phyloP scores from a whole-genome alignment of 2,113 vertebrate species.

The Tupaia tana region DNA sequence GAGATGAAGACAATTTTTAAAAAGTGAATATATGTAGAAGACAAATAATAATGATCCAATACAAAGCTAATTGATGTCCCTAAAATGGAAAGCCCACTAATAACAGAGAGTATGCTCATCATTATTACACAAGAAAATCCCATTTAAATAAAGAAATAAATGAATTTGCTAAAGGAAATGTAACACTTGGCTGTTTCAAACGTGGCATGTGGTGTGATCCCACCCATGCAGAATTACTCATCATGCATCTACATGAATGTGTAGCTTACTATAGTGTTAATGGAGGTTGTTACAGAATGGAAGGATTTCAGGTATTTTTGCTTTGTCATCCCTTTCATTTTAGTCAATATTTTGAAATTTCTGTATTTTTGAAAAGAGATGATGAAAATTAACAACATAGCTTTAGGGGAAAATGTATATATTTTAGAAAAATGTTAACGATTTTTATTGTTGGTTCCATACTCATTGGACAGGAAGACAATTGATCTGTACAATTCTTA shows the following conservation, averaged over 20 bases:
- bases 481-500: neutral
- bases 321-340: constrained; percentile 12
- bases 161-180: neutral
- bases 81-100: constrained; percentile 4
- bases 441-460: neutral
- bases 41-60: neutral
- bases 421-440: constrained; percentile 18
- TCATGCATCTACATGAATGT: neutral
- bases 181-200: neutral
- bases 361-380: constrained; percentile 15
- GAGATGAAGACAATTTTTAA: neutral
- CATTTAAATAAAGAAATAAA: constrained; percentile 14
- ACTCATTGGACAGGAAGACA: neutral
- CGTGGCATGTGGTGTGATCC: neutral
- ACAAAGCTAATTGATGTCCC: neutral
- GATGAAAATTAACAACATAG: constrained; percentile 1
- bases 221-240: neutral
- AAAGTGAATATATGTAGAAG: neutral
- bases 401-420: neutral
- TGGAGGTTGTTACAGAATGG: constrained; percentile 9
- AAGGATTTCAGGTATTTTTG: constrained; percentile 1
- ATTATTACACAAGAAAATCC: constrained; percentile 6
- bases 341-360: constrained; percentile 28
- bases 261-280: neutral
- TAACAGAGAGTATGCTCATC: neutral